Evolutionary conservation across 2,113 vertebrate genomes (phyloP).

Genomic region (Anhinga rufa): DNA sequence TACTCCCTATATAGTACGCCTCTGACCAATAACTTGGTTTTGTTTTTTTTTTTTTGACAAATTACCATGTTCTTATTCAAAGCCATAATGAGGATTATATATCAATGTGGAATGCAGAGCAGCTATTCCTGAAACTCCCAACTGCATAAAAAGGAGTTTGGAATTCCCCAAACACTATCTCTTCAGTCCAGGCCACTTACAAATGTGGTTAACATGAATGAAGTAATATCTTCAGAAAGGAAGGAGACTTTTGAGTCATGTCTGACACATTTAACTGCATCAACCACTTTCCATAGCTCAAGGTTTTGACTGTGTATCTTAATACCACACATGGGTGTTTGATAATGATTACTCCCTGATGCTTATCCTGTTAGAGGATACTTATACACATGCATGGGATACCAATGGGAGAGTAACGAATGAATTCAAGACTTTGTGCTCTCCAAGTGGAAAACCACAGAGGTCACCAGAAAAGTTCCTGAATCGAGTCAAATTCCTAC

Average conservation of each 20-base stretch:
- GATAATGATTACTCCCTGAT: conserved; percentile 50
- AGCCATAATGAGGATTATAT: conserved; percentile 63
- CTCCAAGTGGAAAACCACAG: not conserved
- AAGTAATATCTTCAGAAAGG: conserved; percentile 65
- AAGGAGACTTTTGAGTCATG: conserved; percentile 70
- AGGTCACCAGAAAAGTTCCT: not conserved
- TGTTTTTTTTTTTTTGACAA: conserved; percentile 19
- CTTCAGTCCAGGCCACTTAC: conserved; percentile 61
- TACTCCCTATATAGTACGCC: conserved; percentile 21
- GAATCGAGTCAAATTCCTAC: not conserved
- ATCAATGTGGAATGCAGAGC: conserved; percentile 65
- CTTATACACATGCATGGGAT: not conserved
- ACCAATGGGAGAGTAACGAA: not conserved
- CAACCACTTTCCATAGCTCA: conserved; percentile 34
- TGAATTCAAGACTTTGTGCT: not conserved
- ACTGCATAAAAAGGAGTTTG: conserved; percentile 50
- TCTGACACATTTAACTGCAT: conserved; percentile 70
- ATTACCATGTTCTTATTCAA: conserved; percentile 65
- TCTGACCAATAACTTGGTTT: conserved; percentile 64
- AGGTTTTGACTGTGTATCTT: conserved; percentile 22
- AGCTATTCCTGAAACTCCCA: conserved; percentile 64
- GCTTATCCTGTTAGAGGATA: conserved; percentile 61
- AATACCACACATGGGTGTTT: not conserved
- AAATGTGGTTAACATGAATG: conserved; percentile 68
- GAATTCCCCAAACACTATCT: conserved; percentile 69